Percentiles rank a stretch among this genome's conserved stretches.
phyloP scores from a whole-genome alignment of 2,888 invertebrate genomes.

The Ditylenchus weischeri region DNA sequence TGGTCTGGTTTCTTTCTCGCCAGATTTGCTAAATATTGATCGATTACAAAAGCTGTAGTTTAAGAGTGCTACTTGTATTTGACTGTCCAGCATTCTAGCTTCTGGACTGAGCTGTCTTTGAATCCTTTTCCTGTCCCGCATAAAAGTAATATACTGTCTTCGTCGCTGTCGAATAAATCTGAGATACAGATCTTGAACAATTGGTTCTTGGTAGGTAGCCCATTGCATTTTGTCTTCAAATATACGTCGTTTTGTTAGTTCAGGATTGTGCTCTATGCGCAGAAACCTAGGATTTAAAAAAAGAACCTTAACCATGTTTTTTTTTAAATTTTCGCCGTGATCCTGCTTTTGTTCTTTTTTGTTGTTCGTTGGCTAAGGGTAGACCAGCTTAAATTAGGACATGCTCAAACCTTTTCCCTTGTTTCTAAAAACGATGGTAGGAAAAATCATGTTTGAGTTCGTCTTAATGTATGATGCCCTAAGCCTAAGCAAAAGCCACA shows the following conservation, averaged over 20 bases:
- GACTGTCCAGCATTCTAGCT: not conserved
- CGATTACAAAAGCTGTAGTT: not conserved
- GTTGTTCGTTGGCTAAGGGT: too few species aligned
- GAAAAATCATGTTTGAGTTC: too few species aligned
- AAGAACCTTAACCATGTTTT: too few species aligned
- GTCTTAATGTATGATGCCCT: too few species aligned
- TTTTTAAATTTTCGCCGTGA: too few species aligned
- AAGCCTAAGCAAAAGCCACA: too few species aligned
- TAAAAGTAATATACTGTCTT: not conserved
- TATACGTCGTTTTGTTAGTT: not conserved
- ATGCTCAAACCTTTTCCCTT: too few species aligned
- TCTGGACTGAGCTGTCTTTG: not conserved
- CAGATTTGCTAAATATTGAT: not conserved
- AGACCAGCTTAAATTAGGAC: too few species aligned
- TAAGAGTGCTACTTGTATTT: not conserved
- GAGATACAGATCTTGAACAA: not conserved
- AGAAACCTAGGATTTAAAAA: not conserved
- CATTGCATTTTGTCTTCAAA: conserved; percentile 3
- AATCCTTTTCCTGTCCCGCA: too few species aligned
- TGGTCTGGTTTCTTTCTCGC: not conserved
- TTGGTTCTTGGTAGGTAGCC: not conserved
- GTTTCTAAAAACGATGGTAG: too few species aligned
- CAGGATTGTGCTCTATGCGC: not conserved
- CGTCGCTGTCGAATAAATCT: not conserved
- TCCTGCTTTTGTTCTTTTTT: too few species aligned